Evolutionary conservation across 2,888 invertebrate species (phyloP), one percentile per base, ranked within the genome.

Genomic region (Hyposoter didymator): DNA sequence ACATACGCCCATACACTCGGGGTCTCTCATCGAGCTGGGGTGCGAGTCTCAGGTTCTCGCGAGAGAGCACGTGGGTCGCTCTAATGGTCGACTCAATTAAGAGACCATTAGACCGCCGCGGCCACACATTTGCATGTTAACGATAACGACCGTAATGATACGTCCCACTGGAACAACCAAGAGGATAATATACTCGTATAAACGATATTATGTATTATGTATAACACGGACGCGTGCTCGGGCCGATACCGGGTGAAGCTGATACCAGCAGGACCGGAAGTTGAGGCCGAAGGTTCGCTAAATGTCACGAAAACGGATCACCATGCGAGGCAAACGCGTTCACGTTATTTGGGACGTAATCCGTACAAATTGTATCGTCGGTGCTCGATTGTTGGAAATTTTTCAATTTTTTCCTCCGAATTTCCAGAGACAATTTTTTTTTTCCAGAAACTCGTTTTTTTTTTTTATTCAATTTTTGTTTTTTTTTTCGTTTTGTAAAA

Each of bases 41-140:
- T 39, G 47, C 69, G 49, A 59, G 69, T 49, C 74, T 43, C 35
- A 55, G 72, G 45, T 66, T 78, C 73, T 66, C 74, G 84, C 66
- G 83, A 74, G 84, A 78, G 85, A 85, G 84, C 88, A 90, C 88
- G 90, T 89, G 89, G 90, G 89, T 89, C 90, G 85, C 78, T 91
- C 90, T 92, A 92, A 92, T 92, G 90, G 91, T 91, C 89, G 89
- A 89, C 89, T 92, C 91, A 92, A 92, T 92, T 92, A 92, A 91
- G 92, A 91, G 90, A 90, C 90, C 90, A 92, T 92, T 92, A 92
- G 90, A 91, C 89, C 88, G 69, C 73, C 88, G 69, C 73, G 76
- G 84, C 85, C 84, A 83, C 84, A 90, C 90, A 92, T 92, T 92
- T 92, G 90, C 92, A 92, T 91, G 90, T 90, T 91, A 91, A 92